Conservation (phyloP, 2,113 vertebrate species). For the Pterophyllum scalare region DNA sequence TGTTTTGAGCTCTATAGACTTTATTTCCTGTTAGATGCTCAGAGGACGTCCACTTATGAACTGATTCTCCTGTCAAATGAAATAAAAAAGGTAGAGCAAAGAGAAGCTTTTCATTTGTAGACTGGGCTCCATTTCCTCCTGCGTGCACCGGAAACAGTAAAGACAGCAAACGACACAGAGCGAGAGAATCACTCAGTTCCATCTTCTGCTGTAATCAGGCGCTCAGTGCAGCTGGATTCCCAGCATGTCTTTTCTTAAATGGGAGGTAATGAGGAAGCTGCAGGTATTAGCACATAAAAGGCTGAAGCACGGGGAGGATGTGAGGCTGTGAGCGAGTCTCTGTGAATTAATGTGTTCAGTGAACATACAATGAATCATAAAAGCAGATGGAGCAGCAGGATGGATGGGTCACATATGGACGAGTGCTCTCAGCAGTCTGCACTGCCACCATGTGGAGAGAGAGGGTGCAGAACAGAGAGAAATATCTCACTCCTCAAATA, state of each 20-base stretch:
- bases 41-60: background rate
- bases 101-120: slow-evolving; percentile 33
- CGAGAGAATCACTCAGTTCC: slow-evolving; percentile 10
- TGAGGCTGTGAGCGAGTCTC: slow-evolving; percentile 47
- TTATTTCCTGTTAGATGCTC: background rate
- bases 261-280: slow-evolving; percentile 46
- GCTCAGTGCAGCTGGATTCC: slow-evolving; percentile 26
- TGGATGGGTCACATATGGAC: background rate
- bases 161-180: background rate
- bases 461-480: no score
- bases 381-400: slow-evolving; percentile 49
- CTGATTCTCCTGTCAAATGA: background rate
- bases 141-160: background rate
- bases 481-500: background rate
- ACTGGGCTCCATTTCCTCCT: background rate
- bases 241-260: slow-evolving; percentile 24
- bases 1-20: no score
- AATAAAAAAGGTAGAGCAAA: slow-evolving; percentile 22
- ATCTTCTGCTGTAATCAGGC: slow-evolving; percentile 36
- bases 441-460: slow-evolving; percentile 61
- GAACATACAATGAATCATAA: slow-evolving; percentile 63
- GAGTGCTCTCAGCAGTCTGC: slow-evolving; percentile 18
- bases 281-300: slow-evolving; percentile 29
- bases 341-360: slow-evolving; percentile 59
- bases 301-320: slow-evolving; percentile 31